Evolutionary conservation across 2,113 vertebrate genomes (phyloP), one percentile per base, ranked within the genome.

Genomic region (Oophaga pumilio): DNA sequence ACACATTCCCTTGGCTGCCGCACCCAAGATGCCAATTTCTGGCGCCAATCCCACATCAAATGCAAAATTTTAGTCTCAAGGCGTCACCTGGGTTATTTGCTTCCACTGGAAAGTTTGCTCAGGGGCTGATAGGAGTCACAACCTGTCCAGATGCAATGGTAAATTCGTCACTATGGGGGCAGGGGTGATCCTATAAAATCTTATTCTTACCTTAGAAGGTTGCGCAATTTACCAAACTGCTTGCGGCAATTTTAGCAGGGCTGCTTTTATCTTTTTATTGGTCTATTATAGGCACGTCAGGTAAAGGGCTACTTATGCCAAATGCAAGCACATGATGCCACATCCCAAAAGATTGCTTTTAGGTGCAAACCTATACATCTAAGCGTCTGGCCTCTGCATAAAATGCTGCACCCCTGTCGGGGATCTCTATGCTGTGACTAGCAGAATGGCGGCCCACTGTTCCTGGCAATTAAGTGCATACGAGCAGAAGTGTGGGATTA

Each of bases 1-100:
- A 71, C 64, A 13, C 4, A 56, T 50, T 43, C 64, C 26, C n/a
- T 12, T 15, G 26, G 82, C 50, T 56, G 66, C 82, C 71, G 64
- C 82, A 71, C 82, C 62, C 82, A 69, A 20, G 66, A 71, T 59
- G 26, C 57, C 56, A 43, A 26, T 74, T 13, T 74, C 43, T 84
- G 82, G 66, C 33, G 8, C 24, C 49, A 13, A 82, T 82, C 59
- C 60, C 77, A 71, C 28, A 15, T 28, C 26, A 69, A 28, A 69
- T 69, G 68, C 76, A 57, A 50, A 18, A 24, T n/a, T 14, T 52
- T 9, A n/a, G 22, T 80, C 52, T 60, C 78, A 82, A 33, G 79
- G 79, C 24, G 56, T 59, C 59, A 64, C 59, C 79, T 22, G 28
- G 18, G 79, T 64, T 49, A 82, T 33, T 22, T 28, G 78, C 78